phyloP scores from a whole-genome alignment of 2,888 invertebrate genomes.

The Clistopyga incitator region DNA sequence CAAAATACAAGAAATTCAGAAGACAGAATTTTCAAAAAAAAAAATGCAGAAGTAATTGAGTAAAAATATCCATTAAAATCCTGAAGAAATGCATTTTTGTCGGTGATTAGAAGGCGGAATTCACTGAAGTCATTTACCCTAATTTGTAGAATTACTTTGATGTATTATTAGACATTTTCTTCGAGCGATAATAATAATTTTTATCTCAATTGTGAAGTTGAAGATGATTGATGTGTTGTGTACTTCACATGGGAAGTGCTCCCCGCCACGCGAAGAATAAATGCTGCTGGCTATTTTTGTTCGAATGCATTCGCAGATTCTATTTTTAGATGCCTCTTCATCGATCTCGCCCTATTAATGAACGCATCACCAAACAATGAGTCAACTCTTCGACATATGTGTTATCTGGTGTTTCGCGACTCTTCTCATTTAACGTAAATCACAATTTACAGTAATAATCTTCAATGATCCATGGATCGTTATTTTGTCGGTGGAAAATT shows the following conservation, averaged over 20 bases:
- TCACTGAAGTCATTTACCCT: not conserved
- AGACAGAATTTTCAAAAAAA: too few species aligned
- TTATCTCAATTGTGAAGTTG: constrained; percentile 28
- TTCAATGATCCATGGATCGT: not conserved
- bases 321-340: constrained; percentile 65
- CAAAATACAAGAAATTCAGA: too few species aligned
- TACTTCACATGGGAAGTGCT: not conserved
- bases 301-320: constrained; percentile 10
- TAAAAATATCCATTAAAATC: too few species aligned
- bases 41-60: too few species aligned
- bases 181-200: not conserved
- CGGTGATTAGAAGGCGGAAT: not conserved
- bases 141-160: not conserved
- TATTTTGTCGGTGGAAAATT: constrained; percentile 11
- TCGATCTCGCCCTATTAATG: constrained; percentile 59
- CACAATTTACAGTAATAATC: not conserved
- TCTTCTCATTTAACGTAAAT: not conserved
- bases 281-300: constrained; percentile 14
- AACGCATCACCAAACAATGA: constrained; percentile 30
- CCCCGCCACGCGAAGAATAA: not conserved
- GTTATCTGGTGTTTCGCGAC: not conserved
- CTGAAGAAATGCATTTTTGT: not conserved
- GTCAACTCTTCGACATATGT: not conserved
- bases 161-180: not conserved
- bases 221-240: not conserved